Conservation (phyloP, 2,797 vertebrate genomes). For the Sternarchorhynchus goeldii region DNA sequence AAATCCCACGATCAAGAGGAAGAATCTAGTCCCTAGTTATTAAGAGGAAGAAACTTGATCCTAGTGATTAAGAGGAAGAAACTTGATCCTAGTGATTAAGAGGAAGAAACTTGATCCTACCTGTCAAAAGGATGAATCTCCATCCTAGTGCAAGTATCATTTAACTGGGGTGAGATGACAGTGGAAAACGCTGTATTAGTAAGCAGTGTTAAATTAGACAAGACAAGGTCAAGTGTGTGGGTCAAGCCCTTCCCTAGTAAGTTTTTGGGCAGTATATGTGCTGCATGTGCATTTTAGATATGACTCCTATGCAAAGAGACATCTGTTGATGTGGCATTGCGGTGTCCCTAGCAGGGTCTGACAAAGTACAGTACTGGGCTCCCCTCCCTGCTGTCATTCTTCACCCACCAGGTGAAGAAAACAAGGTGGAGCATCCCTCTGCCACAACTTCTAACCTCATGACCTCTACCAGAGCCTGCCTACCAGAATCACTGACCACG, state of each 20-base stretch:
- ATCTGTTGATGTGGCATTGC: conserved; percentile 34
- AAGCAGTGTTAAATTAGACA: neutral
- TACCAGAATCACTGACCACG: no score
- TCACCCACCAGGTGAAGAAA: neutral
- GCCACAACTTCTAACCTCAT: no score
- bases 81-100: no score
- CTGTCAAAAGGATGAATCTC: no score
- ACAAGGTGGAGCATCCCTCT: no score
- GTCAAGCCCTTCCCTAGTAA: neutral
- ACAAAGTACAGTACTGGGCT: neutral
- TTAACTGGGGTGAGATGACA: conserved; percentile 12
- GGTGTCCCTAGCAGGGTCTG: neutral
- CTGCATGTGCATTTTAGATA: conserved; percentile 44
- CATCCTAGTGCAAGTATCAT: neutral
- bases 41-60: no score
- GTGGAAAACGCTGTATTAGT: conserved; percentile 19
- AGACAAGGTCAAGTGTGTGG: conserved; percentile 15
- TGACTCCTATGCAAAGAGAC: conserved; percentile 48
- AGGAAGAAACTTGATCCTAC: no score
- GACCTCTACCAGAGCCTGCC: no score
- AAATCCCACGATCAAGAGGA: no score
- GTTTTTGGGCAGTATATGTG: conserved; percentile 10
- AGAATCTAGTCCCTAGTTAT: no score
- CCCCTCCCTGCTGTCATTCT: neutral
- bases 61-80: no score